Conservation (phyloP, 2,888 invertebrate genomes). For the Drosophila suboccidentalis region DNA sequence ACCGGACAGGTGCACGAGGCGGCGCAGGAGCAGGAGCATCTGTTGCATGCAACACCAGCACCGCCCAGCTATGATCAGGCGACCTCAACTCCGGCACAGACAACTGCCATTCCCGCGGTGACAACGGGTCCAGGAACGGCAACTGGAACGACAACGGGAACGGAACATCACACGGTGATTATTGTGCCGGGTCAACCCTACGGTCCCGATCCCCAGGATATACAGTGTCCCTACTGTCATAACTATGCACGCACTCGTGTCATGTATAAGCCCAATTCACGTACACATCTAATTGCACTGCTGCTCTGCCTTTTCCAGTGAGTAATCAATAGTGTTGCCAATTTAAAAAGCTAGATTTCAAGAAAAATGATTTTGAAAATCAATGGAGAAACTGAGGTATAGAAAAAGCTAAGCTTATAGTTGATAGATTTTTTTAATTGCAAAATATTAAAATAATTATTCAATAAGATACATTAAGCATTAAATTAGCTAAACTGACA, state of each 20-base stretch:
- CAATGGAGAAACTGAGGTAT: too few relatives aligned
- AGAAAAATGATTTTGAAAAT: too few relatives aligned
- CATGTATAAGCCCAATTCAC: constrained; percentile 85
- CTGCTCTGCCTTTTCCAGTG: constrained; percentile 86
- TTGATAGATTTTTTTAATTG: too few relatives aligned
- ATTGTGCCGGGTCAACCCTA: constrained; percentile 73
- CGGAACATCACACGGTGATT: constrained; percentile 62
- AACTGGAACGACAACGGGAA: constrained; percentile 5
- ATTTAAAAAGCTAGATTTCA: not conserved
- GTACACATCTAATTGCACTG: constrained; percentile 87
- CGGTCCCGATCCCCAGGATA: constrained; percentile 85
- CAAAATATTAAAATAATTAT: too few relatives aligned
- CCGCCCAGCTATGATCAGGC: constrained; percentile 80
- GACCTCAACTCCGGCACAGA: constrained; percentile 56
- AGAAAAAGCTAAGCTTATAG: too few relatives aligned
- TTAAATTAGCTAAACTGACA: too few relatives aligned
- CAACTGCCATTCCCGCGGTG: constrained; percentile 32
- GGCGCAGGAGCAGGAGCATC: constrained; percentile 56
- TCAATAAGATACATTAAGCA: too few relatives aligned
- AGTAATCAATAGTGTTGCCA: constrained; percentile 52
- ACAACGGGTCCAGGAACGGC: not conserved
- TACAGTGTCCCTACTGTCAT: constrained; percentile 86
- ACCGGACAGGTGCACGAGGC: constrained; percentile 16
- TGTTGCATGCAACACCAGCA: constrained; percentile 41
- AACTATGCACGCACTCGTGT: constrained; percentile 86